phyloP scores from a whole-genome alignment of 2,888 invertebrate species.

The Magallana nippona region DNA sequence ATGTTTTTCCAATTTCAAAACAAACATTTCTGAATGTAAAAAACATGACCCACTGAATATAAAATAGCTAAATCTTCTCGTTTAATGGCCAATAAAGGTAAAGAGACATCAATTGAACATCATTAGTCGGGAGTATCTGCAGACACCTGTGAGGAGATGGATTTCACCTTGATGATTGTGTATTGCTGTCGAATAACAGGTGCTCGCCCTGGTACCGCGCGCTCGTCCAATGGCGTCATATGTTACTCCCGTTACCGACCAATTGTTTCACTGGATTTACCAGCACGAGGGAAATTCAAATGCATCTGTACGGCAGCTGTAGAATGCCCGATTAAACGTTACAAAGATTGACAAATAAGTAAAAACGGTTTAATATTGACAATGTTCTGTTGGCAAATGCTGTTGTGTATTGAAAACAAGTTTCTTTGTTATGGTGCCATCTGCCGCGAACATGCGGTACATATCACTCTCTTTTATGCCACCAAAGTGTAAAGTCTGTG shows the following conservation, averaged over 20 bases:
- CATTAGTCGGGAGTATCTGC: neutral
- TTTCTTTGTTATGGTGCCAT: constrained; percentile 14
- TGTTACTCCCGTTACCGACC: neutral
- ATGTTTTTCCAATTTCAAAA: neutral
- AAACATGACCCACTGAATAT: too few species aligned
- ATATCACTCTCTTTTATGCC: neutral
- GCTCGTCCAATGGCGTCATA: constrained; percentile 11
- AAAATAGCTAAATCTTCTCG: too few species aligned
- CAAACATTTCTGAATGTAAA: too few species aligned
- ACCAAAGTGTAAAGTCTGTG: neutral
- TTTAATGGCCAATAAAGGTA: neutral
- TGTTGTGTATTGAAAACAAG: constrained; percentile 4
- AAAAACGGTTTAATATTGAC: constrained; percentile 19
- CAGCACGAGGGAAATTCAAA: constrained; percentile 18
- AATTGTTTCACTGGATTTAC: neutral
- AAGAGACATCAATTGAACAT: neutral
- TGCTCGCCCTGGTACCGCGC: neutral
- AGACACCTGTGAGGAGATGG: constrained; percentile 10
- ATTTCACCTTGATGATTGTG: neutral
- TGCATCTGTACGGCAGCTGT: constrained; percentile 10
- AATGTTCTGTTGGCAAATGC: neutral
- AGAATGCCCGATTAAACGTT: neutral
- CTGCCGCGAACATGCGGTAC: neutral
- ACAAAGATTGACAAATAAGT: constrained; percentile 25
- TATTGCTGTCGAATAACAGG: constrained; percentile 15